Conservation (phyloP, 2,888 invertebrate species). For the Pteria penguin region DNA sequence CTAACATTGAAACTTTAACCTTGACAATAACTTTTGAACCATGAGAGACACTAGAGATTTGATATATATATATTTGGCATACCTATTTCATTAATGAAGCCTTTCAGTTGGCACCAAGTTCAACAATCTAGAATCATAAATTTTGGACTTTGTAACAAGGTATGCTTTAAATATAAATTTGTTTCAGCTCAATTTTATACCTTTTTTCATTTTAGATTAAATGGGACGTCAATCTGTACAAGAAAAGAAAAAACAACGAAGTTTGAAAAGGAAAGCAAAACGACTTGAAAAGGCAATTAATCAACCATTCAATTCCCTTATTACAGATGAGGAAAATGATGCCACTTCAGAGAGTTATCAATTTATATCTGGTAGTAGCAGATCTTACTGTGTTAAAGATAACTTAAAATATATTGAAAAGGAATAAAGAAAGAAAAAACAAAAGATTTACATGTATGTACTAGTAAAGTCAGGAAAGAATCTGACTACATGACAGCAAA, state of each 20-base stretch:
- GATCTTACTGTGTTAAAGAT: neutral
- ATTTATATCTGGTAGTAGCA: neutral
- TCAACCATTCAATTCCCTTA: neutral
- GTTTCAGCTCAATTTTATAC: too few relatives aligned
- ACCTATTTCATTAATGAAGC: too few relatives aligned
- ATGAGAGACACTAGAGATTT: too few relatives aligned
- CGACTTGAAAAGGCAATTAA: neutral
- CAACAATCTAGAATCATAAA: too few relatives aligned
- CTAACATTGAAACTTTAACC: too few relatives aligned
- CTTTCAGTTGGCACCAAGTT: too few relatives aligned
- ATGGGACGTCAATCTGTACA: neutral
- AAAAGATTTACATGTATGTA: neutral
- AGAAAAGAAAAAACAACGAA: neutral
- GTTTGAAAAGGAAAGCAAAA: neutral
- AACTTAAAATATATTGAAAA: neutral
- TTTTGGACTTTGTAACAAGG: too few relatives aligned
- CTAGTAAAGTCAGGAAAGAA: neutral
- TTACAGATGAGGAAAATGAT: neutral
- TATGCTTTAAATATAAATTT: too few relatives aligned
- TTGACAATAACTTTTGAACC: too few relatives aligned
- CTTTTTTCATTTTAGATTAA: too few relatives aligned
- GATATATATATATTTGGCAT: too few relatives aligned
- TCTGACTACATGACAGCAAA: neutral
- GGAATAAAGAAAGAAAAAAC: neutral
- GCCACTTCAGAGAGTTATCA: neutral